Evolutionary conservation across 2,888 invertebrate genomes (phyloP).

Genomic region (Corbicula japonica): DNA sequence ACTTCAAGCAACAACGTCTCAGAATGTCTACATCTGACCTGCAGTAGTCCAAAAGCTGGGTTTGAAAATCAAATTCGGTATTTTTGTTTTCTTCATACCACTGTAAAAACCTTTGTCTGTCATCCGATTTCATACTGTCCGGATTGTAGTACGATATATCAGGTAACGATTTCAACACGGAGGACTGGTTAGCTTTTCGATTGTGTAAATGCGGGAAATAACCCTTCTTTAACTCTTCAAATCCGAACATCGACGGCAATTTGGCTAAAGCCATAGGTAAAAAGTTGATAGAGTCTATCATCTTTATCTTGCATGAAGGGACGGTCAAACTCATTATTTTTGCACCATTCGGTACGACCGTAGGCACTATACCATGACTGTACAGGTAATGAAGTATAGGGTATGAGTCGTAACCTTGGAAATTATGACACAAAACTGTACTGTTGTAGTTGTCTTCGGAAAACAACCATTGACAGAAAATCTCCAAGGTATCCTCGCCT

Average conservation of each 20-base stretch:
- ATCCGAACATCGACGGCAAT: constrained; percentile 41
- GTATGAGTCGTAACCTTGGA: too few species aligned
- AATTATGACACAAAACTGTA: too few species aligned
- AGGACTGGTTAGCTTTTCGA: constrained; percentile 15
- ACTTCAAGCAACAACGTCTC: constrained; percentile 26
- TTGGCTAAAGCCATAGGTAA: constrained; percentile 34
- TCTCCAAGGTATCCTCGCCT: too few species aligned
- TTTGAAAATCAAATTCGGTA: constrained; percentile 27
- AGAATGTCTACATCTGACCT: too few species aligned
- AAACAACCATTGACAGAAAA: too few species aligned
- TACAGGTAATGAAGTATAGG: too few species aligned
- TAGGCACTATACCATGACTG: too few species aligned
- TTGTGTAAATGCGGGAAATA: constrained; percentile 53
- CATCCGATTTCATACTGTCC: constrained; percentile 24
- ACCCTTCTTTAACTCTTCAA: constrained; percentile 40
- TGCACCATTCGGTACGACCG: too few species aligned
- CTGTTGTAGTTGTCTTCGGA: too few species aligned
- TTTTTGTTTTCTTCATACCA: neutral
- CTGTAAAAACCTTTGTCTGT: neutral
- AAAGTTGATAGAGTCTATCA: too few species aligned
- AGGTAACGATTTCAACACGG: neutral
- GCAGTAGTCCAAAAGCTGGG: constrained; percentile 29
- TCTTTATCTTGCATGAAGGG: too few species aligned
- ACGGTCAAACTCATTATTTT: too few species aligned
- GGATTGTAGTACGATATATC: constrained; percentile 3